Evolutionary conservation across 2,888 invertebrate species (phyloP).

Genomic region (Leptinotarsa juncta): DNA sequence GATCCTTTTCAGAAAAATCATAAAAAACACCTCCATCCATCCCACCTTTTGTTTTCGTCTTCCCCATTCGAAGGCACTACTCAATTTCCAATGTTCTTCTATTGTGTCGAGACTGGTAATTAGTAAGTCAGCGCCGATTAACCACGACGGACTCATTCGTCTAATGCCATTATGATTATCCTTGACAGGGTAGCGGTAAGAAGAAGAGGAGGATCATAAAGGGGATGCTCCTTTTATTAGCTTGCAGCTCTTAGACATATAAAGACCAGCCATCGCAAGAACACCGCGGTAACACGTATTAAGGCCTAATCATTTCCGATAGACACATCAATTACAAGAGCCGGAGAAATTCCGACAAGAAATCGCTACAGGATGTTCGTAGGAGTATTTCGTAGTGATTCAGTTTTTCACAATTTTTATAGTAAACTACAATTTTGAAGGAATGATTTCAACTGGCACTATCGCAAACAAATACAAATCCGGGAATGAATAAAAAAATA

Average conservation of each 20-base stretch:
- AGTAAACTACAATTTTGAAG: not conserved
- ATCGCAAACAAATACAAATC: too few species aligned
- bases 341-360: slow-evolving; percentile 14
- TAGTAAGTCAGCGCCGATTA: slow-evolving; percentile 66
- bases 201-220: slow-evolving; percentile 52
- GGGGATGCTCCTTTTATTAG: slow-evolving; percentile 38
- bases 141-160: slow-evolving; percentile 66
- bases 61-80: slow-evolving; percentile 16
- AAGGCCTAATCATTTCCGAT: slow-evolving; percentile 39
- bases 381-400: not conserved
- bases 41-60: slow-evolving; percentile 34
- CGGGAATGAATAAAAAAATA: too few species aligned
- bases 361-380: not conserved
- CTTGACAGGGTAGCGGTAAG: slow-evolving; percentile 58
- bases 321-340: slow-evolving; percentile 35
- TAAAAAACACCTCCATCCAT: slow-evolving; percentile 24
- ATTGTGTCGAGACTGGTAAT: slow-evolving; percentile 62
- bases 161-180: slow-evolving; percentile 66
- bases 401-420: not conserved
- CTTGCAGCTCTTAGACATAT: slow-evolving; percentile 20
- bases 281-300: slow-evolving; percentile 30
- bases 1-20: not conserved
- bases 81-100: slow-evolving; percentile 53
- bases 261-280: slow-evolving; percentile 34
- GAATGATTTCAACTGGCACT: not conserved